Conservation (phyloP, 2,888 invertebrate species). For the Megaustenia siamemsis region DNA sequence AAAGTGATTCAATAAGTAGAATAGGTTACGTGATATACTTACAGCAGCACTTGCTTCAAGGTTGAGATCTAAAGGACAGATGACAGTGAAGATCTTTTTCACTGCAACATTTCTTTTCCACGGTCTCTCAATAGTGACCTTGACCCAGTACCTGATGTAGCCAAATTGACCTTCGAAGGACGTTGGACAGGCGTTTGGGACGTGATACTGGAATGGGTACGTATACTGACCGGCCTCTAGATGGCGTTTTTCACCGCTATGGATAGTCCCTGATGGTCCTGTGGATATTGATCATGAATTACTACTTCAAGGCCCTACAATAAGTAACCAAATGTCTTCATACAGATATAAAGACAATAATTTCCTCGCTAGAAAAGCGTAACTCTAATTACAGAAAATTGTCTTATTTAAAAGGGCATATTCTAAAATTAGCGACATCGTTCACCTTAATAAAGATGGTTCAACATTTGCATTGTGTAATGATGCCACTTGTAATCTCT, state of each 20-base stretch:
- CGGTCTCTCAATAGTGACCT: conserved; percentile 88
- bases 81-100: conserved; percentile 90
- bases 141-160: conserved; percentile 90
- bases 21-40: no score
- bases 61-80: conserved; percentile 91
- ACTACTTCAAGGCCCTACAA: no score
- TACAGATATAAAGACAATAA: no score
- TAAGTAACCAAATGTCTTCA: no score
- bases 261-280: not conserved
- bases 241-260: not conserved
- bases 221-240: conserved; percentile 85
- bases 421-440: no score
- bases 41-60: conserved; percentile 72
- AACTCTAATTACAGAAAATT: no score
- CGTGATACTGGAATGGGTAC: conserved; percentile 89
- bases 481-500: no score
- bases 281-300: not conserved
- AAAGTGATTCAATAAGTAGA: no score
- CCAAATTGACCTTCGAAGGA: conserved; percentile 78
- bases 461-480: no score
- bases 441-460: no score
- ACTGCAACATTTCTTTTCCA: conserved; percentile 91
- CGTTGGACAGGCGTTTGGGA: conserved; percentile 82
- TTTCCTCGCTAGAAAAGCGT: no score
- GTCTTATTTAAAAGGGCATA: no score